Conservation (phyloP, 2,888 invertebrate species). For the Lasius platythorax region DNA sequence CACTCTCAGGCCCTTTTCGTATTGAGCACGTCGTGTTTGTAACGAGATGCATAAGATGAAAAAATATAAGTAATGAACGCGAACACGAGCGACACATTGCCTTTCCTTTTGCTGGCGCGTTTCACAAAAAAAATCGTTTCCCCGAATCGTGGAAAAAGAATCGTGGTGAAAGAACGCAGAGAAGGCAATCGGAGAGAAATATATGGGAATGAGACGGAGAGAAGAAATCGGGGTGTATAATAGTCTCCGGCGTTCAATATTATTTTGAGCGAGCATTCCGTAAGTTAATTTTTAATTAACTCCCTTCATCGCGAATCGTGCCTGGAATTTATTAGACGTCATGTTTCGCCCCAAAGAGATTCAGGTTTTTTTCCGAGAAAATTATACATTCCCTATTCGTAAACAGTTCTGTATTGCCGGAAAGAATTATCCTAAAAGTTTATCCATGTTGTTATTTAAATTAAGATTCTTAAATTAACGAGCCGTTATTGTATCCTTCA, state of each 20-base stretch:
- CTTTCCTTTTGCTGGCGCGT: constrained; percentile 52
- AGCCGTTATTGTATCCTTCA: neutral
- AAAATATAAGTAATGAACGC: constrained; percentile 75
- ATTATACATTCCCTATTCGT: neutral
- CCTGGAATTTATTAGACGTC: constrained; percentile 63
- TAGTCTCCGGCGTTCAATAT: constrained; percentile 64
- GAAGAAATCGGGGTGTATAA: constrained; percentile 8
- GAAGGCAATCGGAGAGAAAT: constrained; percentile 18
- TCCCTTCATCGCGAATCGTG: constrained; percentile 54
- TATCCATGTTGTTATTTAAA: neutral
- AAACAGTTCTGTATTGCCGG: neutral
- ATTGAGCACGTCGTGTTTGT: constrained; percentile 74
- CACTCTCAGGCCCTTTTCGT: constrained; percentile 68
- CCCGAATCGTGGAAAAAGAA: constrained; percentile 23
- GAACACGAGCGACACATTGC: constrained; percentile 62
- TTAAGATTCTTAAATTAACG: neutral
- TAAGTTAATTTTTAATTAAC: constrained; percentile 68
- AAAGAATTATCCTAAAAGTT: neutral
- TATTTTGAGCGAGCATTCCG: constrained; percentile 65
- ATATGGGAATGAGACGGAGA: constrained; percentile 31
- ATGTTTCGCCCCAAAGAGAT: neutral
- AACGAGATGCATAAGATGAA: constrained; percentile 74
- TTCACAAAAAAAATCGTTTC: constrained; percentile 64
- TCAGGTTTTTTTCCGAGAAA: neutral
- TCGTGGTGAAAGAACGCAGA: neutral